Evolutionary conservation across 2,797 vertebrate genomes (phyloP).

Genomic region (Neostethus bicornis): DNA sequence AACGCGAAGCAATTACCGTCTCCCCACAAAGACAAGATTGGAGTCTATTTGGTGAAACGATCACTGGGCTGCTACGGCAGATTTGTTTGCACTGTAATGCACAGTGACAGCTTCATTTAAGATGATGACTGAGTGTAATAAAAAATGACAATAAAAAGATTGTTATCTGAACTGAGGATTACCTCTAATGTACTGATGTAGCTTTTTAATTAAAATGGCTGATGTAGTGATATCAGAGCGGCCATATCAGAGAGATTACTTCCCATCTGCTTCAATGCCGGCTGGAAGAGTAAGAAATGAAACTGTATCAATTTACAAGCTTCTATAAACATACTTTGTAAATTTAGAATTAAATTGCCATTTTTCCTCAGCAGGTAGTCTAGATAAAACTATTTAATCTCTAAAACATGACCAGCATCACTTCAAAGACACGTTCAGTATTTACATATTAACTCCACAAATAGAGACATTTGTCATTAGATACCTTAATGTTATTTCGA

Average conservation of each 20-base stretch:
- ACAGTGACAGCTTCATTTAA: neutral
- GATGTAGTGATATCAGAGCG: too few species aligned
- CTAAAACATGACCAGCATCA: too few species aligned
- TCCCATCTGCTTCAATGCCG: neutral
- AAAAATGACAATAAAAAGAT: neutral
- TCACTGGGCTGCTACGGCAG: too few species aligned
- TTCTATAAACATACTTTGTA: too few species aligned
- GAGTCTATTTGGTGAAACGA: neutral
- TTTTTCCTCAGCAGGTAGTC: too few species aligned
- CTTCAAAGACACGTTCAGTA: too few species aligned
- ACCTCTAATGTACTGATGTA: too few species aligned
- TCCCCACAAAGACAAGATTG: too few species aligned
- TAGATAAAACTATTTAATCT: too few species aligned
- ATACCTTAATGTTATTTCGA: conserved; percentile 35
- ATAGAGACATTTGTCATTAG: conserved; percentile 25
- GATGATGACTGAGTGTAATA: neutral
- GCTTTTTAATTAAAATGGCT: too few species aligned
- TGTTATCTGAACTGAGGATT: too few species aligned
- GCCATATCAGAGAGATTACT: neutral
- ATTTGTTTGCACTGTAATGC: neutral
- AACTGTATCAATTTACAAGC: neutral
- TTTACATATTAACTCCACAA: conserved; percentile 27
- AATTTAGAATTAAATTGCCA: too few species aligned
- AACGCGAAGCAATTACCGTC: neutral
- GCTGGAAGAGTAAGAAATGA: neutral